Percentiles rank a stretch among this genome's conserved stretches.
These are phyloP conservation scores for Poicephalus meyeri DNA, from an alignment of 2,113 vertebrate genomes.

Conservation along the genomic window DNA sequence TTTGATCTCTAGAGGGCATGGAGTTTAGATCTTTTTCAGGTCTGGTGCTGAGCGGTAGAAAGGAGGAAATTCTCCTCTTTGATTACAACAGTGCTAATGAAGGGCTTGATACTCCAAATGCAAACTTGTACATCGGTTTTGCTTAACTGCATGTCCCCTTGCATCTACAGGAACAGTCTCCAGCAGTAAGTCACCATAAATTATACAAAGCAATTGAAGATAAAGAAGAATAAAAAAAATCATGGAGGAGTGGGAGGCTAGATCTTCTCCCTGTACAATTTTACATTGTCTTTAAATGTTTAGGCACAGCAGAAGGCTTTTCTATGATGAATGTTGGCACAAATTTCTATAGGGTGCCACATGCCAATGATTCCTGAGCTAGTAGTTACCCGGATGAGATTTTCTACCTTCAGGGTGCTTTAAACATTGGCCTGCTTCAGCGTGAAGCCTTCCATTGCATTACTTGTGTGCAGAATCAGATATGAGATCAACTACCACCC, in stretches of 20 bases:
- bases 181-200: not conserved
- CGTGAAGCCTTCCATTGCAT: not conserved
- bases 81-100: not conserved
- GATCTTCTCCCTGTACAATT: not conserved
- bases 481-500: not conserved
- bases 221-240: not conserved
- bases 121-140: not conserved
- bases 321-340: not conserved
- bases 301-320: not conserved
- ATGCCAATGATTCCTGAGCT: not conserved
- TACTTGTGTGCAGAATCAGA: not conserved
- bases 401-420: not conserved
- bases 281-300: not conserved
- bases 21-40: not conserved
- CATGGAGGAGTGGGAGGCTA: accelerated
- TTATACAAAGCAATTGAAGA: not conserved
- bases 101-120: not conserved
- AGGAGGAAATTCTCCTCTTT: constrained; percentile 3
- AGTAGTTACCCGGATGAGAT: not conserved
- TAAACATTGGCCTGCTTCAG: not conserved
- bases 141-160: not conserved
- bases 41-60: not conserved
- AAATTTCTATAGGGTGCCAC: not conserved
- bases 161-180: not conserved
- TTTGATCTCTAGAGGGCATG: constrained; percentile 7